These are phyloP conservation scores for Nasua narica DNA, from an alignment of 2,797 vertebrate species.

Conservation along the genomic window DNA sequence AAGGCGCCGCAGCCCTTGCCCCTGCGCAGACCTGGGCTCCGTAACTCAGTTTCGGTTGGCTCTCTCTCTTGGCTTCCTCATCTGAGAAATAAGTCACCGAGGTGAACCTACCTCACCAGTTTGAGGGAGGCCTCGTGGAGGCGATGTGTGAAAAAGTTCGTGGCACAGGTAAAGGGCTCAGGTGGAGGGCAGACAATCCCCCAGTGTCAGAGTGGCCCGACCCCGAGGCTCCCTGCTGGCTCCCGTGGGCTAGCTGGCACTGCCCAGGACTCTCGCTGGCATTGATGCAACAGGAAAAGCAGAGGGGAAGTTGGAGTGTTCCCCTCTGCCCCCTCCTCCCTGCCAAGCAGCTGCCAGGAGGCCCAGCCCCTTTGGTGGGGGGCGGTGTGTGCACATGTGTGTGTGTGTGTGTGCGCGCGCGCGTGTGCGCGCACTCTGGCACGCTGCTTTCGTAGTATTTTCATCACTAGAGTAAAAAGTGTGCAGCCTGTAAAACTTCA, in stretches of 20 bases:
- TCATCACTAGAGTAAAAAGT: neutral
- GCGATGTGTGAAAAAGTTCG: rapidly evolving
- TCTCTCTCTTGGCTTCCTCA: neutral
- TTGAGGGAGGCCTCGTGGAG: neutral
- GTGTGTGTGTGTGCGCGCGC: neutral
- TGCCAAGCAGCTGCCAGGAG: neutral
- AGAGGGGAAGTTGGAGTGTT: neutral
- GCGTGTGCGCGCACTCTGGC: neutral
- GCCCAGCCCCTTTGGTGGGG: neutral
- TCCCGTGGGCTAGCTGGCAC: neutral
- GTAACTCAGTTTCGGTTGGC: rapidly evolving
- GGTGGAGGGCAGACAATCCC: rapidly evolving
- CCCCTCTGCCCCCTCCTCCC: rapidly evolving
- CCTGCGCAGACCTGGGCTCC: rapidly evolving
- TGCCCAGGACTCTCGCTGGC: neutral
- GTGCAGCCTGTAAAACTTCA: neutral
- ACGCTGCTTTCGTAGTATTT: neutral
- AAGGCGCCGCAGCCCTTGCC: neutral
- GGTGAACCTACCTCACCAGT: neutral
- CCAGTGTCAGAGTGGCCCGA: neutral
- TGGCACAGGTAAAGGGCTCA: neutral
- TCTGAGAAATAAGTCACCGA: neutral
- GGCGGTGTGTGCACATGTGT: too few relatives aligned
- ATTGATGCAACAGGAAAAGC: neutral
- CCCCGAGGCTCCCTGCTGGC: neutral